phyloP scores from a whole-genome alignment of 2,888 invertebrate species.

The Lingula anatina region DNA sequence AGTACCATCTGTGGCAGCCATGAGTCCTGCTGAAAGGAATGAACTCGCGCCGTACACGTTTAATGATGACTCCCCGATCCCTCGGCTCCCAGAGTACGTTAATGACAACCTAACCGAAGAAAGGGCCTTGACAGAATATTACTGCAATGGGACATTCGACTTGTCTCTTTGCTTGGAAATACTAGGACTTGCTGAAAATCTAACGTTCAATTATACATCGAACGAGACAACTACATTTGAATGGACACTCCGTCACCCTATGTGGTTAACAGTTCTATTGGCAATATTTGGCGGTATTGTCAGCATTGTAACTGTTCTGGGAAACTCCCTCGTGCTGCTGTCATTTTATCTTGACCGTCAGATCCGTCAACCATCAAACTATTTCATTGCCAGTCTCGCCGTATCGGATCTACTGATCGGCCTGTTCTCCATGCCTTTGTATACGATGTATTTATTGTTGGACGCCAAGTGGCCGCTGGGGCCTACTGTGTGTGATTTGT shows the following conservation, averaged over 20 bases:
- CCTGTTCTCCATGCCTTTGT: constrained; percentile 97
- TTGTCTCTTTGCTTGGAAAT: too few species aligned
- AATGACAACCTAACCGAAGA: too few species aligned
- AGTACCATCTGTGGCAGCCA: too few species aligned
- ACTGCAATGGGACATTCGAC: too few species aligned
- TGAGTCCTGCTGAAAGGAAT: too few species aligned
- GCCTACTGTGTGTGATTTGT: constrained; percentile 90
- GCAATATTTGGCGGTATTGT: constrained; percentile 81
- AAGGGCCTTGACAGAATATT: too few species aligned
- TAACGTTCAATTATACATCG: constrained; percentile 4
- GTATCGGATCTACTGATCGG: constrained; percentile 97
- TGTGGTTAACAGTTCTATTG: constrained; percentile 86
- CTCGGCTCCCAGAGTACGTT: too few species aligned
- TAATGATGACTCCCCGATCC: too few species aligned
- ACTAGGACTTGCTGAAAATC: too few species aligned
- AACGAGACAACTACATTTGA: constrained; percentile 1
- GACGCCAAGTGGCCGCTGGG: constrained; percentile 98
- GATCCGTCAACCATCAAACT: constrained; percentile 92
- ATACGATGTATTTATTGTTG: constrained; percentile 93
- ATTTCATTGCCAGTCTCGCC: constrained; percentile 97
- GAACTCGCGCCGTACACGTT: too few species aligned
- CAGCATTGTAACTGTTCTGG: constrained; percentile 86
- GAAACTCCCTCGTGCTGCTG: constrained; percentile 89
- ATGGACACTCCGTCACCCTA: constrained; percentile 59
- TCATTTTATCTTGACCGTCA: constrained; percentile 92